Evolutionary conservation across 2,888 invertebrate genomes (phyloP).

Genomic region (Pristionchus arcanus): DNA sequence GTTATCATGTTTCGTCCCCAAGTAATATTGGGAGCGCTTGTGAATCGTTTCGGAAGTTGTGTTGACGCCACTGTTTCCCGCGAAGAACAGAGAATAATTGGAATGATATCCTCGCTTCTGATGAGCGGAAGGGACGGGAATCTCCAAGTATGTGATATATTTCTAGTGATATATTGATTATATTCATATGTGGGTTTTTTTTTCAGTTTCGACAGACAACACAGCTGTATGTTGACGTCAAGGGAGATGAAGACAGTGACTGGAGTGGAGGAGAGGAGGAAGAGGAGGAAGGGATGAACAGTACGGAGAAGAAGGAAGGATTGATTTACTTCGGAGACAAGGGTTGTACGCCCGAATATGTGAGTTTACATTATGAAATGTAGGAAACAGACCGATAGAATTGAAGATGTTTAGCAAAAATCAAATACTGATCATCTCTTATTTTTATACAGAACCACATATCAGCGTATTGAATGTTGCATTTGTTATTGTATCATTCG

Average conservation of each 20-base stretch:
- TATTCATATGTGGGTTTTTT: background rate
- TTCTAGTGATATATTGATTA: background rate
- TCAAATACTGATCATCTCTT: too few relatives aligned
- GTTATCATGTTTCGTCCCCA: background rate
- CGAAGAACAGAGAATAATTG: background rate
- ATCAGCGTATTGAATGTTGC: too few relatives aligned
- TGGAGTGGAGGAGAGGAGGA: background rate
- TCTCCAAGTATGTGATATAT: background rate
- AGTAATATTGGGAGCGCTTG: background rate
- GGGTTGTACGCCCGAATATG: too few relatives aligned
- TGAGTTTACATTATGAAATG: too few relatives aligned
- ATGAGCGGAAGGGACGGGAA: background rate
- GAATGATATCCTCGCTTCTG: background rate
- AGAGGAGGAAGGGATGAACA: too few relatives aligned
- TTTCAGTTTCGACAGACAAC: background rate
- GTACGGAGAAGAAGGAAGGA: too few relatives aligned
- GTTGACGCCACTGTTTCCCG: background rate
- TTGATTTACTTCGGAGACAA: too few relatives aligned
- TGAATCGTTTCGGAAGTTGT: background rate
- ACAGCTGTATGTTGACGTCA: background rate
- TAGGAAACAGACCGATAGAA: too few relatives aligned
- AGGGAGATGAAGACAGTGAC: background rate
- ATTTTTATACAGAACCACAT: too few relatives aligned
- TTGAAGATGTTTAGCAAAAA: too few relatives aligned
- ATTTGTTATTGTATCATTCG: too few relatives aligned